Percentiles rank a stretch among this genome's conserved stretches.
Conservation (phyloP, 1,140 invertebrate genomes). For the Oryctes rhinoceros region DNA sequence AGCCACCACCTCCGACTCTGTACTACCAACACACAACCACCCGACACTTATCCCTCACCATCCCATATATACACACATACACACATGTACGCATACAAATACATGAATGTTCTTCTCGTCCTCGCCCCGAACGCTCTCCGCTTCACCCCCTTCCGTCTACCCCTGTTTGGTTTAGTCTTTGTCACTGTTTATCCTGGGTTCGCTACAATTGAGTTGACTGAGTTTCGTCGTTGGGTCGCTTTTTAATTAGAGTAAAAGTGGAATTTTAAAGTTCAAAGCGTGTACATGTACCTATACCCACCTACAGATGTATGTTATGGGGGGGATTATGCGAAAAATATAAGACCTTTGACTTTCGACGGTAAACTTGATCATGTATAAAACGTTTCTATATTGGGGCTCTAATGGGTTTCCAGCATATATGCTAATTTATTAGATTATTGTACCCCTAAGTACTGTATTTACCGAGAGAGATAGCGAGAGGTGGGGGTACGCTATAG, state of each 20-base stretch:
- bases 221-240: conserved; percentile 14
- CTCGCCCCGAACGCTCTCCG: background rate
- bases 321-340: conserved; percentile 4
- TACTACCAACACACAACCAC: conserved; percentile 33
- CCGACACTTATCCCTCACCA: conserved; percentile 34
- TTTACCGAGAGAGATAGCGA: too few relatives aligned
- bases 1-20: conserved; percentile 33
- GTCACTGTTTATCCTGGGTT: conserved; percentile 45
- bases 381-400: background rate
- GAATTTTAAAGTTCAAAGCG: conserved; percentile 13
- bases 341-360: conserved; percentile 14
- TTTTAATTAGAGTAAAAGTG: conserved; percentile 31
- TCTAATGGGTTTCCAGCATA: background rate
- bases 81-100: background rate
- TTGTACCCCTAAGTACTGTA: too few relatives aligned
- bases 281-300: background rate
- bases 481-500: too few relatives aligned
- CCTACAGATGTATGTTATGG: too few relatives aligned
- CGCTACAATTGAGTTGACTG: conserved; percentile 29
- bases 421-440: too few relatives aligned
- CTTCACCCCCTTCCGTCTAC: background rate
- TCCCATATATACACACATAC: background rate
- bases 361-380: conserved; percentile 10
- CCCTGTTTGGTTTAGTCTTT: conserved; percentile 38
- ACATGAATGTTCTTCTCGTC: background rate